Base-by-base conservation (phyloP, 2,797 vertebrate species). In the Tachyglossus aculeatus region DNA sequence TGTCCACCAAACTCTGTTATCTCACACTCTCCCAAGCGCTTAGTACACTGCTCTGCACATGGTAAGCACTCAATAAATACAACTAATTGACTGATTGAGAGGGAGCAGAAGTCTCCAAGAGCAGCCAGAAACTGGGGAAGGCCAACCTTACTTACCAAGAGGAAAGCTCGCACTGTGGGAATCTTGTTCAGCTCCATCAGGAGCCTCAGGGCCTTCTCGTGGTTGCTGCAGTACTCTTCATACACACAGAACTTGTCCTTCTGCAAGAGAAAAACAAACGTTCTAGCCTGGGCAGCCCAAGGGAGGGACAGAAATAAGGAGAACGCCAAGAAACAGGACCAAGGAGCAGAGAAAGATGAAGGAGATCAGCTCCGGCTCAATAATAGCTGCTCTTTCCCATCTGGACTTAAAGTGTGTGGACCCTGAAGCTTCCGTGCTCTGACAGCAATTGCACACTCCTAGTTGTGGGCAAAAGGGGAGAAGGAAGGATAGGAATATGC, bases 151-250 rank as follows among this genome's bases (percentile, higher is more conserved):
- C 96, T 96, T 88, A 99, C 98, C 97, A 99, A 79, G 4, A 99
- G 90, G 90, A 98, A 99, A 82, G 98, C 95, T 41, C 97, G 95
- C 80, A 96, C 94, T 31, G 95, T 76, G 6, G 97, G 94, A 82
- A 97, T 94, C 93, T 99, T 99, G 93, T 99, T 99, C 40, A 99
- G 92, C 81, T 99, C 98, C 94, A 99, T 95, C 59, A 98, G 93
- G 70, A 99, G 95, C 59, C 96, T 88, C 83, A 99, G 89, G 61
- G 98, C 98, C 90, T 99, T 99, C 92, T 99, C 98, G 0, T 99
- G 98, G 89, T 99, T 99, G 85, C 98, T 98, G 90, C 98, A 99
- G 84, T 99, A 99, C 69, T 99, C 98, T 44, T 98, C 95, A 0
- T 99, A 99, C 12, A 99, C 96, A 1, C 95, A 96, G 91, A 99